Percentiles rank a stretch among this genome's conserved stretches.
phyloP scores from a whole-genome alignment of 2,797 vertebrate species.

The Sebastes nivosus region DNA sequence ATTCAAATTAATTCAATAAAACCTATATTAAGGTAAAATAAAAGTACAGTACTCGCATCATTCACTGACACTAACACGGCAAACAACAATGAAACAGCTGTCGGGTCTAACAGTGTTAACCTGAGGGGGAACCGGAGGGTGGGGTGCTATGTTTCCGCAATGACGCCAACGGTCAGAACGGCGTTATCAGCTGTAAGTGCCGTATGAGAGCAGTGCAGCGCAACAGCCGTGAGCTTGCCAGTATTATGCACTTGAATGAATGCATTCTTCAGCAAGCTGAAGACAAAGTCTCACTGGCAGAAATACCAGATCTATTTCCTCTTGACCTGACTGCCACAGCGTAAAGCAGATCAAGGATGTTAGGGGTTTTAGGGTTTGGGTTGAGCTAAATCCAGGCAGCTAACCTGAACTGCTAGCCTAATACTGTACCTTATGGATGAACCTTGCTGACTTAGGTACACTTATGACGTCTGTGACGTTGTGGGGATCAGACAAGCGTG shows the following conservation, averaged over 20 bases:
- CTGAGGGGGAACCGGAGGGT: too few relatives aligned
- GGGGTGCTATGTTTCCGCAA: too few relatives aligned
- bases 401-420: constrained; percentile 32
- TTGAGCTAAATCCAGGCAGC: constrained; percentile 51
- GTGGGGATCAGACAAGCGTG: constrained; percentile 45
- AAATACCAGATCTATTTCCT: constrained; percentile 29
- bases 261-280: not conserved
- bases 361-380: constrained; percentile 46
- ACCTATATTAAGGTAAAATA: not conserved
- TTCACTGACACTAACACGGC: too few relatives aligned
- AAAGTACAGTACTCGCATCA: not conserved
- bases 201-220: too few relatives aligned
- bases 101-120: too few relatives aligned
- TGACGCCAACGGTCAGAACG: too few relatives aligned
- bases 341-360: constrained; percentile 15
- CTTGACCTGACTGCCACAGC: constrained; percentile 12
- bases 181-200: too few relatives aligned
- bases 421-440: constrained; percentile 36
- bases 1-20: not conserved
- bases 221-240: too few relatives aligned
- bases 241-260: not conserved
- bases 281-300: not conserved
- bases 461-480: constrained; percentile 57
- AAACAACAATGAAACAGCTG: too few relatives aligned
- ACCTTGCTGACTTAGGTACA: constrained; percentile 26